Evolutionary conservation across 2,888 invertebrate genomes (phyloP).

Genomic region (Athalia cordata): DNA sequence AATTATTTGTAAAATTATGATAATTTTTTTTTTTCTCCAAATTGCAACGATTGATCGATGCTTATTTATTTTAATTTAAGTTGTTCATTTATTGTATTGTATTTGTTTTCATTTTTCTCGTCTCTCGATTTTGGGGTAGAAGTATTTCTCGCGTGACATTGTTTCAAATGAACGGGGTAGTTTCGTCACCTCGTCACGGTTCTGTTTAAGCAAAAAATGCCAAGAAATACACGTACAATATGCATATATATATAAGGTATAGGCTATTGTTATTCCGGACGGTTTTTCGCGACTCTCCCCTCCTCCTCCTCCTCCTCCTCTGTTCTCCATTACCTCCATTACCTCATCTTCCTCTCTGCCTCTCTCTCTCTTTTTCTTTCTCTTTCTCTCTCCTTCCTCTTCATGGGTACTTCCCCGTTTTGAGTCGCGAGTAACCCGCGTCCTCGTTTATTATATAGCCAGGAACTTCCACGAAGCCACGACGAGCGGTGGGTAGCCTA

Average conservation of each 20-base stretch:
- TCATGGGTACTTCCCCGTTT: neutral
- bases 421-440: neutral
- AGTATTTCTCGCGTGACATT: too few species aligned
- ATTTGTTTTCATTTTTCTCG: too few species aligned
- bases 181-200: too few species aligned
- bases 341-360: neutral
- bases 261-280: slow-evolving; percentile 25
- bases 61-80: too few species aligned
- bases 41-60: too few species aligned
- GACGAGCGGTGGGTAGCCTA: slow-evolving; percentile 3
- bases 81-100: too few species aligned
- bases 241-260: neutral
- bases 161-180: too few species aligned
- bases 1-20: too few species aligned
- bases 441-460: slow-evolving; percentile 22
- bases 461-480: slow-evolving; percentile 22
- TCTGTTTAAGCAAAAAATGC: too few species aligned
- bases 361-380: neutral
- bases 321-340: neutral
- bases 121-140: too few species aligned
- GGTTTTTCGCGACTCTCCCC: slow-evolving; percentile 17
- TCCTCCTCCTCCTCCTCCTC: neutral
- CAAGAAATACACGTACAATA: too few species aligned
- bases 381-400: neutral
- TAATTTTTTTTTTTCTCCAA: too few species aligned